These are phyloP conservation scores for Melipona bicolor DNA, from an alignment of 2,888 invertebrate genomes.

Conservation along the genomic window DNA sequence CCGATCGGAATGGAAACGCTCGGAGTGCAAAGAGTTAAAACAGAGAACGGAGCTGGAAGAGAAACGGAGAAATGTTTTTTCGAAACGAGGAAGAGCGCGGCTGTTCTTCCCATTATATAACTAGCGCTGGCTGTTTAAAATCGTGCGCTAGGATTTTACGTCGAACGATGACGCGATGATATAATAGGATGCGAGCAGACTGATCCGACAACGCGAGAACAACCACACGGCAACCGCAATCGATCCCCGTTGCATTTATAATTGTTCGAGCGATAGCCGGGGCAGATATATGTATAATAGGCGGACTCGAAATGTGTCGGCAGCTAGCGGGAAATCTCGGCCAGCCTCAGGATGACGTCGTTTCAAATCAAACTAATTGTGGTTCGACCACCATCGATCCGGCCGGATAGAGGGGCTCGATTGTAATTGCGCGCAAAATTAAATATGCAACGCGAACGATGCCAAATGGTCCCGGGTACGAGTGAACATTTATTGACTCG, in stretches of 20 bases:
- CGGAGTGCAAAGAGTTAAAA: too few relatives aligned
- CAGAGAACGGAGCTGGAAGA: too few relatives aligned
- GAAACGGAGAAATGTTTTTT: neutral
- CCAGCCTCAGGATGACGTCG: slow-evolving; percentile 42
- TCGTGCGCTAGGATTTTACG: neutral
- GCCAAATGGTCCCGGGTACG: slow-evolving; percentile 23
- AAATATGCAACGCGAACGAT: slow-evolving; percentile 59
- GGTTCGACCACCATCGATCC: slow-evolving; percentile 24
- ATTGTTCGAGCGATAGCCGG: slow-evolving; percentile 52
- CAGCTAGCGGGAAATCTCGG: slow-evolving; percentile 36
- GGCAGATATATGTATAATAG: slow-evolving; percentile 30
- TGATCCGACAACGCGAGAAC: slow-evolving; percentile 30
- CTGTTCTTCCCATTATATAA: neutral
- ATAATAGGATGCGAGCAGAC: slow-evolving; percentile 8
- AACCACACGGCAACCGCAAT: slow-evolving; percentile 41
- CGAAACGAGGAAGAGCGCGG: neutral
- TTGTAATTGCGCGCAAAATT: slow-evolving; percentile 62
- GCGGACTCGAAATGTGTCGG: slow-evolving; percentile 47
- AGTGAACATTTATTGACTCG: slow-evolving; percentile 50
- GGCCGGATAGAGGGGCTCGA: slow-evolving; percentile 25
- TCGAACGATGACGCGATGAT: slow-evolving; percentile 1
- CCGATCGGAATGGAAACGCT: too few relatives aligned
- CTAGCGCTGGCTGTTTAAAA: neutral
- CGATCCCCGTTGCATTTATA: slow-evolving; percentile 69
- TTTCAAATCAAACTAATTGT: slow-evolving; percentile 70